These are phyloP conservation scores for Papilio polyxenes DNA, from an alignment of 1,140 invertebrate species.

Conservation along the genomic window DNA sequence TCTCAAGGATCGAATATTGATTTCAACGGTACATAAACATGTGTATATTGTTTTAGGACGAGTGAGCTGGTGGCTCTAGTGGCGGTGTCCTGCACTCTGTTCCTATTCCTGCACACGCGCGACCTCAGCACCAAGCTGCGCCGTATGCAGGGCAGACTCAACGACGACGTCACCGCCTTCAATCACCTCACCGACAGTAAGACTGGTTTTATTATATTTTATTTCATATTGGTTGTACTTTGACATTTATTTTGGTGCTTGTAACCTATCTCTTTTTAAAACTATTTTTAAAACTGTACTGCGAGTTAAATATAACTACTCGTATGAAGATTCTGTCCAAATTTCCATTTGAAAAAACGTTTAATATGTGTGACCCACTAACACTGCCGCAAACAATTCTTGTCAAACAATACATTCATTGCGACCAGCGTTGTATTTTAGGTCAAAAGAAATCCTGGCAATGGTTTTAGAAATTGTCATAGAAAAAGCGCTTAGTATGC, in stretches of 20 bases:
- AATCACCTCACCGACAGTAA: slow-evolving; percentile 87
- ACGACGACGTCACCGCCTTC: slow-evolving; percentile 86
- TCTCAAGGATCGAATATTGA: not conserved
- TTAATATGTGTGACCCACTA: not conserved
- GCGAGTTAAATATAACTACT: not conserved
- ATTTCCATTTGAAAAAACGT: not conserved
- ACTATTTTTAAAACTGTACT: no score
- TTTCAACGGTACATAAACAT: not conserved
- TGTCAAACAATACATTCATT: not conserved
- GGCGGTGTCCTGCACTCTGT: slow-evolving; percentile 89
- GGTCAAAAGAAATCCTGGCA: slow-evolving; percentile 20
- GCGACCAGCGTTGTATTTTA: not conserved
- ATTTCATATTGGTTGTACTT: not conserved
- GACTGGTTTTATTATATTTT: slow-evolving; percentile 45
- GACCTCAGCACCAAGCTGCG: slow-evolving; percentile 88
- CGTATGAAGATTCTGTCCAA: not conserved
- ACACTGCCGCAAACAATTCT: not conserved
- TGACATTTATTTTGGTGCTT: not conserved
- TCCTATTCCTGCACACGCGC: slow-evolving; percentile 90
- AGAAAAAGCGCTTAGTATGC: slow-evolving; percentile 41
- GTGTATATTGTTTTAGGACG: slow-evolving; percentile 64
- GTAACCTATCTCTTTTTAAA: no score
- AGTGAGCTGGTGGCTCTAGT: slow-evolving; percentile 88
- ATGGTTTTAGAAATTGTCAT: slow-evolving; percentile 29
- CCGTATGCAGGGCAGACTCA: slow-evolving; percentile 88